Evolutionary conservation across 2,113 vertebrate genomes (phyloP), one percentile per base, ranked within the genome.

Genomic region (Aythya baeri): DNA sequence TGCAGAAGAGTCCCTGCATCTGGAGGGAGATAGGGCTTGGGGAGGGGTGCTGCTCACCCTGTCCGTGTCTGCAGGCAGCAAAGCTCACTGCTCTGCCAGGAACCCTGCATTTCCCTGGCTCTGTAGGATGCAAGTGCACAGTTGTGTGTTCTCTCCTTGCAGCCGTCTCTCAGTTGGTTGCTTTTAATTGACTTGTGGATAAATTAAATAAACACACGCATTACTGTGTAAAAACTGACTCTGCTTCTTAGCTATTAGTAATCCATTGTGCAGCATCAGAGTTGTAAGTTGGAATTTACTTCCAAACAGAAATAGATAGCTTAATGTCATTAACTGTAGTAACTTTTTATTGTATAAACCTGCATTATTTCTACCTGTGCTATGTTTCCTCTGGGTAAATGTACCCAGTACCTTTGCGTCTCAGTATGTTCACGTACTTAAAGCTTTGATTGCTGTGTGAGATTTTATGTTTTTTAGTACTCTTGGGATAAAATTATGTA

Each of bases 1-100:
- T 76, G 22, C 59, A 38, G 52, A 74, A 52, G 91, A 79, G 57
- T 68, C 4, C 17, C 10, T 17, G 26, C 79, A 22, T 59, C 68
- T 25, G 0, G 0, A 36, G 36, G 61, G 3, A 54, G 17, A 9
- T 38, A n/a, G 31, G 43, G 44, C 23, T 8, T 3, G 4, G 58
- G 43, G 62, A 31, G 54, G 74, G 49, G 26, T 26, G 15, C 36
- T 65, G 9, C 26, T 41, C 62, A 41, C 26, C 55, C 23, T 52
- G 50, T 17, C 26, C 11, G 2, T 27, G 26, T 65, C 62, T 17
- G 17, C 62, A 41, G 38, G 38, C 62, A 65, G 62, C 63, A 79
- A 75, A 49, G 18, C 8, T 36, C 17, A 52, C 34, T 72, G 20
- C 32, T n/a, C 43, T 61, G 22, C 59, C 65, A 52, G 31, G 18